Conservation (phyloP, 2,797 vertebrate species). For the Oryzias sinensis region DNA sequence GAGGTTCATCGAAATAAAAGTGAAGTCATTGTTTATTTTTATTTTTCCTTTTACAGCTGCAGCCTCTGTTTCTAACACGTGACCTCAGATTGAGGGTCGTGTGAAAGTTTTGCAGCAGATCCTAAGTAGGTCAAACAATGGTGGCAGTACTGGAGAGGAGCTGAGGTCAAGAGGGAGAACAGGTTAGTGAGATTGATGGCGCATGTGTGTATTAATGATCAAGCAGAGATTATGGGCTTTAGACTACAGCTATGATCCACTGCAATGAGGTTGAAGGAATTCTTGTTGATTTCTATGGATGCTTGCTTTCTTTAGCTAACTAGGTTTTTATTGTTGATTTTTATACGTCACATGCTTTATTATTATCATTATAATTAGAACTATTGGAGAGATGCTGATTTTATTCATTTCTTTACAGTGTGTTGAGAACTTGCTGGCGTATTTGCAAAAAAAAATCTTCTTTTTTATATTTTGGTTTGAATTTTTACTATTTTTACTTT, state of each 20-base stretch:
- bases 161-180: slow-evolving; percentile 46
- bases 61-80: slow-evolving; percentile 17
- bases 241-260: slow-evolving; percentile 51
- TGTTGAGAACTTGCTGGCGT: no score
- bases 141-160: neutral
- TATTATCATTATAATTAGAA: no score
- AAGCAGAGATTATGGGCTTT: slow-evolving; percentile 58
- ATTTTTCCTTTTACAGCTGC: neutral
- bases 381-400: no score
- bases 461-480: no score
- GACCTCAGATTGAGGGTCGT: neutral
- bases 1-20: no score
- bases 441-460: no score
- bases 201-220: slow-evolving; percentile 57
- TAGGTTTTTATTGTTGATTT: neutral
- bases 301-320: neutral
- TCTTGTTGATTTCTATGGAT: neutral
- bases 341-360: neutral
- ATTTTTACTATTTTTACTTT: no score
- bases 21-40: neutral
- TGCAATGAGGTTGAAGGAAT: slow-evolving; percentile 2
- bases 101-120: neutral
- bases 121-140: neutral
- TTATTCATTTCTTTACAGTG: no score
- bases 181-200: slow-evolving; percentile 51